These are phyloP conservation scores for Periophthalmodon schlosseri DNA, from an alignment of 2,113 vertebrate genomes.

Conservation along the genomic window DNA sequence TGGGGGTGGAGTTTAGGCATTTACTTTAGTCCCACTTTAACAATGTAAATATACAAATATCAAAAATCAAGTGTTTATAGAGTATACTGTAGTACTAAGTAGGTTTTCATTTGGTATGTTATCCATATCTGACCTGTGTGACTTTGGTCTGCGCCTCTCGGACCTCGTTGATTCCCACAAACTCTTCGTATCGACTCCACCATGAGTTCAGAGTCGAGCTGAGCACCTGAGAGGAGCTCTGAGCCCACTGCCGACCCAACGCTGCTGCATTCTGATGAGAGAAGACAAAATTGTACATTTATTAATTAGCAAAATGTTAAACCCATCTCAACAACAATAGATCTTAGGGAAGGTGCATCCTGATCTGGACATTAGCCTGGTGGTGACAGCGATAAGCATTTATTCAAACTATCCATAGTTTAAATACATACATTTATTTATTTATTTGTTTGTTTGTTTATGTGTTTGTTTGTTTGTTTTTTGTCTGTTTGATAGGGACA, in stretches of 20 bases:
- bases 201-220: constrained; percentile 78
- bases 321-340: background rate
- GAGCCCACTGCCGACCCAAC: constrained; percentile 78
- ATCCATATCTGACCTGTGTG: constrained; percentile 82
- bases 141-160: constrained; percentile 89
- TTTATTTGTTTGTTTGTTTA: no score
- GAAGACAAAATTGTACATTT: background rate
- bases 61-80: no score
- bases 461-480: no score
- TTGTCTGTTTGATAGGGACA: no score
- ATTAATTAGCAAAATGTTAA: background rate
- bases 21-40: no score
- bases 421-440: no score
- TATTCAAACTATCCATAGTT: no score
- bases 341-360: background rate
- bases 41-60: no score
- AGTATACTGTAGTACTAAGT: background rate
- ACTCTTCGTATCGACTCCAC: constrained; percentile 94
- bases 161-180: constrained; percentile 92
- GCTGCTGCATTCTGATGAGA: constrained; percentile 69
- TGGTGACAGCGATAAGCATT: no score
- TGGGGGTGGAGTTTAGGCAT: no score
- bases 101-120: background rate
- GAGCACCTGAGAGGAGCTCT: constrained; percentile 66
- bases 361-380: no score